Evolutionary conservation across 1,140 invertebrate species (phyloP).

Genomic region (Pissodes strobi): DNA sequence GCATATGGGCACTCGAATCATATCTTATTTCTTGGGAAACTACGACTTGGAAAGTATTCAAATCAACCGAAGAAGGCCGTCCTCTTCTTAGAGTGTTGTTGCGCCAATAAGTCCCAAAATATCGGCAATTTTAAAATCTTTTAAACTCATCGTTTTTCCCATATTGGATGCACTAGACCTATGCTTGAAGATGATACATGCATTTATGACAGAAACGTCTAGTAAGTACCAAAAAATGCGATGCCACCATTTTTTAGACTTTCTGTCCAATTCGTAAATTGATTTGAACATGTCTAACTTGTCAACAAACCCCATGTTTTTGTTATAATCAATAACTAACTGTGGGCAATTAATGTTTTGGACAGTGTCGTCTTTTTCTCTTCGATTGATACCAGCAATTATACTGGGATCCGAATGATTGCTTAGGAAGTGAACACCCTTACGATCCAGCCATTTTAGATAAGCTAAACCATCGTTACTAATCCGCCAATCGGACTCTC

Average conservation of each 20-base stretch:
- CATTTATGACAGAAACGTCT: slow-evolving; percentile 31
- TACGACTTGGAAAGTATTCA: no score
- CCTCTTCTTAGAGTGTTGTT: no score
- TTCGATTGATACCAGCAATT: slow-evolving; percentile 43
- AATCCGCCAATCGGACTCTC: slow-evolving; percentile 51
- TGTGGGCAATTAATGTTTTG: slow-evolving; percentile 27
- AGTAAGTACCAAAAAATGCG: slow-evolving; percentile 45
- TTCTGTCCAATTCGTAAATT: slow-evolving; percentile 50
- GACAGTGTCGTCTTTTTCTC: slow-evolving; percentile 46
- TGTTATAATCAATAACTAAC: slow-evolving; percentile 52
- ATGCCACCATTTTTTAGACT: slow-evolving; percentile 55
- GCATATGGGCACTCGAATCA: no score
- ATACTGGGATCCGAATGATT: slow-evolving; percentile 52
- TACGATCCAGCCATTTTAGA: slow-evolving; percentile 56
- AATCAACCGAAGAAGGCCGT: no score
- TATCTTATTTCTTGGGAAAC: no score
- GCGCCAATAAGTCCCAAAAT: no score
- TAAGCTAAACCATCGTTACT: slow-evolving; percentile 49
- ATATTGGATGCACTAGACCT: no score
- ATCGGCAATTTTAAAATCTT: no score
- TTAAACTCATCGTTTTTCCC: no score
- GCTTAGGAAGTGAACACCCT: slow-evolving; percentile 51
- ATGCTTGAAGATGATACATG: slow-evolving; percentile 34
- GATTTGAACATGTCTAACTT: slow-evolving; percentile 52
- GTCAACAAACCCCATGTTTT: slow-evolving; percentile 54